Percentiles rank a stretch among this genome's conserved stretches.
phyloP scores from a whole-genome alignment of 2,888 invertebrate species.

The Frankliniella intonsa region DNA sequence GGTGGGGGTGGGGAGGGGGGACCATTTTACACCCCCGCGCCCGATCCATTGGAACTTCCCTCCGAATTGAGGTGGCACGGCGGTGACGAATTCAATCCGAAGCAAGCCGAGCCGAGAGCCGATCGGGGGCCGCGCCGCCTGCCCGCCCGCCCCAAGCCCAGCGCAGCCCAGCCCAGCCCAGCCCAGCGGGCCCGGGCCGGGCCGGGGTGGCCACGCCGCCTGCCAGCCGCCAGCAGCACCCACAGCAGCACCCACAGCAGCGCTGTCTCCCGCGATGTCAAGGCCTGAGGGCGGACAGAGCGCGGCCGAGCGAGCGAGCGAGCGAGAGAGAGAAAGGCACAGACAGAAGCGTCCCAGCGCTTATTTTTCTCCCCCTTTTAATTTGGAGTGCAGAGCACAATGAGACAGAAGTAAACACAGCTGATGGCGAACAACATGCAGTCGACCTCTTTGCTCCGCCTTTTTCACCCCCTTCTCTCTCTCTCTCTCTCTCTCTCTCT shows the following conservation, averaged over 20 bases:
- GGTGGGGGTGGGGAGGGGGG: neutral
- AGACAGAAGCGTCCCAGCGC: neutral
- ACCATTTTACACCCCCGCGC: neutral
- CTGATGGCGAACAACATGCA: conserved; percentile 9
- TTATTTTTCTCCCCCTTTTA: conserved; percentile 20
- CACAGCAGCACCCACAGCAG: no score
- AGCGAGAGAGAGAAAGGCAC: no score
- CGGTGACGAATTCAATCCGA: conserved; percentile 14
- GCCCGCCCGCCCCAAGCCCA: neutral
- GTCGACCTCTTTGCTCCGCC: neutral
- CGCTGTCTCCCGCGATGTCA: no score
- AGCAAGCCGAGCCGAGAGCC: neutral
- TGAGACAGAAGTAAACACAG: conserved; percentile 24
- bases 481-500: neutral
- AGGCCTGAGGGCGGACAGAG: no score
- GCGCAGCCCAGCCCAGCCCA: neutral
- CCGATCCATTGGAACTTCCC: neutral
- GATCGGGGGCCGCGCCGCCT: neutral
- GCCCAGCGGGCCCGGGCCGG: neutral
- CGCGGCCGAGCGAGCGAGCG: no score
- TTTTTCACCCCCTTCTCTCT: neutral
- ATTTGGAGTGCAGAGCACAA: conserved; percentile 16
- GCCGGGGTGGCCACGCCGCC: no score
- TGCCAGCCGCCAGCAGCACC: no score
- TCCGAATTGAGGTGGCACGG: neutral